Evolutionary conservation across 2,888 invertebrate species (phyloP).

Genomic region (Ophraella communa): DNA sequence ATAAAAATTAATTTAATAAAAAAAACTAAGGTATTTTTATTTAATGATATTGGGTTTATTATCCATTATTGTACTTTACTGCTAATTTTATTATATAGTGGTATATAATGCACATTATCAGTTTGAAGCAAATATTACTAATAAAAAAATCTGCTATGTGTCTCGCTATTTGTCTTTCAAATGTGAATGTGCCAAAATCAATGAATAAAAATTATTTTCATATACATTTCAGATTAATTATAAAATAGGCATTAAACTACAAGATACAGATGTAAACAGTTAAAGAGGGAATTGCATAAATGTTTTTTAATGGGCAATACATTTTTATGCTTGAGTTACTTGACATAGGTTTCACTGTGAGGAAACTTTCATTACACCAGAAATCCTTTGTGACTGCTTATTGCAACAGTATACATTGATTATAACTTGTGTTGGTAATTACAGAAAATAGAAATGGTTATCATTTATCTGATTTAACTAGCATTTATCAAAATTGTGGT

Average conservation of each 20-base stretch:
- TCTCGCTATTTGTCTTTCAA: no score
- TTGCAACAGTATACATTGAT: constrained; percentile 21
- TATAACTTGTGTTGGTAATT: constrained; percentile 8
- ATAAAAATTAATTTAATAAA: no score
- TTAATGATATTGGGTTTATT: no score
- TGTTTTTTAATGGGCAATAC: constrained; percentile 33
- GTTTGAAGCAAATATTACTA: no score
- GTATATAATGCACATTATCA: no score
- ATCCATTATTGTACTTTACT: no score
- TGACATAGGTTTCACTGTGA: constrained; percentile 33
- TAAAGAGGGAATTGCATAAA: constrained; percentile 28
- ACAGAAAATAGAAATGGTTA: constrained; percentile 1
- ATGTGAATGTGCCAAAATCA: no score
- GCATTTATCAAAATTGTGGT: background rate
- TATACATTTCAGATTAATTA: background rate
- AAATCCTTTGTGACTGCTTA: constrained; percentile 24
- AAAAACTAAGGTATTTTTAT: no score
- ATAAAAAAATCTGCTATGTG: no score
- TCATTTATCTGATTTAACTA: background rate
- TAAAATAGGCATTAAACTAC: constrained; percentile 1
- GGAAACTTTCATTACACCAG: constrained; percentile 36
- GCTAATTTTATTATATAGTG: no score
- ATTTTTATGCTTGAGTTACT: constrained; percentile 34
- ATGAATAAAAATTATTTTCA: background rate
- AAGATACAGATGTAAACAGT: background rate